Evolutionary conservation across 1,140 invertebrate species (phyloP).

Genomic region (Carposina sasakii): DNA sequence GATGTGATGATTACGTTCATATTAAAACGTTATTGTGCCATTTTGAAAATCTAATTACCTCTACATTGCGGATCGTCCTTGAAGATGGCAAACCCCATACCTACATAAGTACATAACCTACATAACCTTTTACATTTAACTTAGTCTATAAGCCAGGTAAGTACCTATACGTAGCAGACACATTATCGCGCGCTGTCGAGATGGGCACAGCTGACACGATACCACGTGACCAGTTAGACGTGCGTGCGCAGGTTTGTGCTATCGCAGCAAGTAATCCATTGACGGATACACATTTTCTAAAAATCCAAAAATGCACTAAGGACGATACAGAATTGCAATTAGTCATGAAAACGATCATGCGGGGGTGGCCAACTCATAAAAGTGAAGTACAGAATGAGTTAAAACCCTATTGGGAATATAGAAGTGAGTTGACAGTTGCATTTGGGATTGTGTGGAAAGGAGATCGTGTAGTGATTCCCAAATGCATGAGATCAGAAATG

Average conservation of each 20-base stretch:
- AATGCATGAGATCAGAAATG: conserved; percentile 32
- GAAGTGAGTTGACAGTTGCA: conserved; percentile 25
- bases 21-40: too few species aligned
- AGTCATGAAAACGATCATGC: conserved; percentile 10
- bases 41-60: too few species aligned
- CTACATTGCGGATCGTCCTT: too few species aligned
- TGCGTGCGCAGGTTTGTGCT: conserved; percentile 9
- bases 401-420: conserved; percentile 13
- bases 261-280: background rate
- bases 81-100: too few species aligned
- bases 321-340: background rate
- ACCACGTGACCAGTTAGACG: background rate
- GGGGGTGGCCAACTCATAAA: conserved; percentile 2
- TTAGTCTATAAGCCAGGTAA: conserved; percentile 14
- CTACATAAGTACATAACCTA: too few species aligned
- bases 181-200: conserved; percentile 5
- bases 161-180: conserved; percentile 12
- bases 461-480: conserved; percentile 15
- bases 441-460: conserved; percentile 37
- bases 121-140: conserved; percentile 10
- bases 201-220: background rate
- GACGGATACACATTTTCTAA: conserved; percentile 3
- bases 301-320: background rate
- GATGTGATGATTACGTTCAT: too few species aligned
- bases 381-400: background rate